Percentiles rank a stretch among this genome's conserved stretches.
Evolutionary conservation across 2,113 vertebrate species (phyloP).

Genomic region (Hystrix cristata): DNA sequence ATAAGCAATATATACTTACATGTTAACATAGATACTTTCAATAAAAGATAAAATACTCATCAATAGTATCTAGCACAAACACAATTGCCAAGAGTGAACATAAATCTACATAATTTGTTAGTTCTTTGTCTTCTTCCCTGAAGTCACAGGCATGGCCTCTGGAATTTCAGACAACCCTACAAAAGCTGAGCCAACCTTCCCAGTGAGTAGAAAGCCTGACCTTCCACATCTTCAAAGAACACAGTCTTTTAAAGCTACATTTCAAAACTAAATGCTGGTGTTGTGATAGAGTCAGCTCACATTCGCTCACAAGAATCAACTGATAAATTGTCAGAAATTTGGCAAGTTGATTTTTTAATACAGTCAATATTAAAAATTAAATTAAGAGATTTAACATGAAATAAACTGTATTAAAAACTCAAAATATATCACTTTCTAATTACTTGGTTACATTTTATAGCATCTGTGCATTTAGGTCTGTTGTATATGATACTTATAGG

Average conservation of each 20-base stretch:
- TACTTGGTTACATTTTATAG: background rate
- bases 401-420: background rate
- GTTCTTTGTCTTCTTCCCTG: background rate
- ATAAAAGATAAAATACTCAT: background rate
- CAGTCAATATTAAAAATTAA: background rate
- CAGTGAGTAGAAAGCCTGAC: background rate
- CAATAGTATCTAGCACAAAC: background rate
- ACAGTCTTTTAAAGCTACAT: background rate
- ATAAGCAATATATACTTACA: background rate
- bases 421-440: background rate
- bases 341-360: background rate
- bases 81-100: background rate
- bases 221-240: background rate
- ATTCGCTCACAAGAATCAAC: background rate
- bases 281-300: background rate
- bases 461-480: background rate
- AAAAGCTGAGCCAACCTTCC: background rate
- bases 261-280: background rate
- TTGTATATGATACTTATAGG: background rate
- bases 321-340: conserved; percentile 33
- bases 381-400: background rate
- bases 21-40: background rate
- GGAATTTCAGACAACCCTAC: background rate
- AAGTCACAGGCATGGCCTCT: background rate
- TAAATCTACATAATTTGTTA: background rate